Evolutionary conservation across 1,140 invertebrate genomes (phyloP).

Genomic region (Euura lappo): DNA sequence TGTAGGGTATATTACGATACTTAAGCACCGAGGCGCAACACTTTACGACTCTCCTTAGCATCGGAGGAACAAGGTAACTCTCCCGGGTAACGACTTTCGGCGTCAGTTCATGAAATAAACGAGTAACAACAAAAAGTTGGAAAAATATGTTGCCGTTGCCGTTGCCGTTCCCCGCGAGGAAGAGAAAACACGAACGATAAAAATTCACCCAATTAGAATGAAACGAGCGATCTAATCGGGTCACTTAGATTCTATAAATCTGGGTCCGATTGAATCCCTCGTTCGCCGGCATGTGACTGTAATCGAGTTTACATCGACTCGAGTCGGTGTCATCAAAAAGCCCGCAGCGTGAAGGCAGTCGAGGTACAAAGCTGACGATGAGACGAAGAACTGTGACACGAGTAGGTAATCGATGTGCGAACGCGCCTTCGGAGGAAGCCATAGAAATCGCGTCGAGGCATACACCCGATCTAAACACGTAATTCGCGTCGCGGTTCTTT

Average conservation of each 20-base stretch:
- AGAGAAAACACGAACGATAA: too few relatives aligned
- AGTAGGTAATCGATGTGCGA: constrained; percentile 2
- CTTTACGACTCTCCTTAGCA: constrained; percentile 5
- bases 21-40: neutral
- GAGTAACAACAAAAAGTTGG: too few relatives aligned
- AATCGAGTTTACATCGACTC: neutral
- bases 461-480: neutral
- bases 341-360: too few relatives aligned
- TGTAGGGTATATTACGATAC: constrained; percentile 7
- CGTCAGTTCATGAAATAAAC: neutral
- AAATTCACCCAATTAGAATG: too few relatives aligned
- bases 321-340: too few relatives aligned
- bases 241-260: too few relatives aligned
- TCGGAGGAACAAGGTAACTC: neutral
- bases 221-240: too few relatives aligned
- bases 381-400: neutral
- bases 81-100: constrained; percentile 1
- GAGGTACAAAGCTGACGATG: too few relatives aligned
- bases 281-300: neutral
- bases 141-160: too few relatives aligned
- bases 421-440: neutral
- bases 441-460: neutral
- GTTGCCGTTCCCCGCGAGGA: too few relatives aligned
- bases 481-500: neutral
- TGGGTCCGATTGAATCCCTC: too few relatives aligned